Evolutionary conservation across 2,888 invertebrate genomes (phyloP).

Genomic region (Harmothoe impar): DNA sequence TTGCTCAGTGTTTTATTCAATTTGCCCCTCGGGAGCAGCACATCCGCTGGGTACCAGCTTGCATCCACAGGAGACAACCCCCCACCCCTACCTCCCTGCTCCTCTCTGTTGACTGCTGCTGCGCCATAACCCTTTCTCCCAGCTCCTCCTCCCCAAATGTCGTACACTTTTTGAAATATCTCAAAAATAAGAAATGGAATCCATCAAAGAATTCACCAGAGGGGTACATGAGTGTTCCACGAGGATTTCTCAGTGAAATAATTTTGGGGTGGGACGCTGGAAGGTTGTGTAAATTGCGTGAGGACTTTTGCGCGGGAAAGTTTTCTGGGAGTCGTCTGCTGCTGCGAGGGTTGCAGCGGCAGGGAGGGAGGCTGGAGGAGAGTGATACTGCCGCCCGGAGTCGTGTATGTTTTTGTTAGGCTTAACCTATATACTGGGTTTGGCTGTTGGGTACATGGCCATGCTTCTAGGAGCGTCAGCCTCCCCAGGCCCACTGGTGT

Average conservation of each 20-base stretch:
- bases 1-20: background rate
- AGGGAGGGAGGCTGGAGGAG: slow-evolving; percentile 5
- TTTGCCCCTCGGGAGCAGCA: background rate
- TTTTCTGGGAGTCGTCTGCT: background rate
- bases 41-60: background rate
- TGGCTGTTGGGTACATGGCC: slow-evolving; percentile 40
- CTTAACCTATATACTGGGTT: slow-evolving; percentile 50
- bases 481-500: background rate
- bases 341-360: background rate
- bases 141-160: background rate
- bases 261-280: background rate
- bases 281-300: background rate
- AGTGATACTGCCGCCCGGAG: slow-evolving; percentile 13
- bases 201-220: too few relatives aligned
- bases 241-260: background rate
- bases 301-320: slow-evolving; percentile 1
- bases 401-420: slow-evolving; percentile 54
- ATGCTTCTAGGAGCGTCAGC: slow-evolving; percentile 37
- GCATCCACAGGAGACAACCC: background rate
- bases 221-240: background rate
- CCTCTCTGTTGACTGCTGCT: slow-evolving; percentile 20
- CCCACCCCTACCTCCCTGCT: background rate
- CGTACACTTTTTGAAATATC: background rate
- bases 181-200: too few relatives aligned
- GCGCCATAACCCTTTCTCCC: background rate